These are phyloP conservation scores for Eudyptes chrysolophus DNA, from an alignment of 2,113 vertebrate genomes.

Conservation along the genomic window DNA sequence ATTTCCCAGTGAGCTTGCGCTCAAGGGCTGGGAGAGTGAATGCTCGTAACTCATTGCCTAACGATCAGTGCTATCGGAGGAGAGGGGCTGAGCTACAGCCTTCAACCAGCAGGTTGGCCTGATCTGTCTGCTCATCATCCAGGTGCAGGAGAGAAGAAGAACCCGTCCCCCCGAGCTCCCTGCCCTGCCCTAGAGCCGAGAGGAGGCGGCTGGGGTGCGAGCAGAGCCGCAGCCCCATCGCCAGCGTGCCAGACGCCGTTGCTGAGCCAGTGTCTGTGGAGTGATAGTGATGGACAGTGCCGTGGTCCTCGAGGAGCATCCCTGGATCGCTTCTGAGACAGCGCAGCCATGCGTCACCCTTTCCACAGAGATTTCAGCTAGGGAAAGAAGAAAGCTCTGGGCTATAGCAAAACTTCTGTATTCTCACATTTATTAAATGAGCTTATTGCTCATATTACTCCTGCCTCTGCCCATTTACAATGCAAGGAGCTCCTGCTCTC, in stretches of 20 bases:
- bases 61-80: accelerated
- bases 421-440: not conserved
- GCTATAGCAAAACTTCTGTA: not conserved
- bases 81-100: not conserved
- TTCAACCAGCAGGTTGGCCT: not conserved
- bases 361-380: not conserved
- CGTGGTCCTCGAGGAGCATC: not conserved
- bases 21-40: not conserved
- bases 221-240: accelerated
- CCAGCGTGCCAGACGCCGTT: accelerated
- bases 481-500: not conserved
- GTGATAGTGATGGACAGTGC: accelerated
- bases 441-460: not conserved
- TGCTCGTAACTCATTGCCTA: accelerated
- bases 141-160: not conserved
- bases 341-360: accelerated
- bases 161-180: accelerated
- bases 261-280: not conserved
- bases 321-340: accelerated
- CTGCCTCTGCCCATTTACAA: not conserved
- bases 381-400: not conserved
- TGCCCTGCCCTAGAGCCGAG: not conserved
- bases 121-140: not conserved
- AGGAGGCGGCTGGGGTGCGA: accelerated
- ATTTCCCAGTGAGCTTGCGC: not conserved